Evolutionary conservation across 2,113 vertebrate species (phyloP).

Genomic region (Anser cygnoides): DNA sequence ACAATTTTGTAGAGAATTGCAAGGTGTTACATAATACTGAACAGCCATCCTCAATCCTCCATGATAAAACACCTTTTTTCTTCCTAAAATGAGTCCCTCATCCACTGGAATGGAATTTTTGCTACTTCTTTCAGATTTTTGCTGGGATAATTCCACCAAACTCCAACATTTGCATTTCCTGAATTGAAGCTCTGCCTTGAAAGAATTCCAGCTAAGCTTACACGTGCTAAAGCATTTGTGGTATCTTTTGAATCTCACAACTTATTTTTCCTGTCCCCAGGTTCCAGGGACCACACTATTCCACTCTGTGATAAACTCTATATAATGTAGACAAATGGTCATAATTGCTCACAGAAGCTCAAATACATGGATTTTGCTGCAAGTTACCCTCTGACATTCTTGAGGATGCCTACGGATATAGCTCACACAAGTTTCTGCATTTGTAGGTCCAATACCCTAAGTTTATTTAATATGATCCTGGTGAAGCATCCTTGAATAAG

Average conservation of each 20-base stretch:
- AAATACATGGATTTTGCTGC: neutral
- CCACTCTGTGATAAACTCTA: neutral
- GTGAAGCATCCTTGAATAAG: neutral
- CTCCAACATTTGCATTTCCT: neutral
- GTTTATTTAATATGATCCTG: neutral
- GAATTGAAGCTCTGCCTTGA: neutral
- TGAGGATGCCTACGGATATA: neutral
- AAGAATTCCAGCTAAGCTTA: neutral
- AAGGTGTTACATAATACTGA: neutral
- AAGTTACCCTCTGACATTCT: neutral
- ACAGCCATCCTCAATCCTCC: neutral
- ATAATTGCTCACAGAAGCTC: neutral
- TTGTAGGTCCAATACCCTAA: neutral
- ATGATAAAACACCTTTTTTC: neutral
- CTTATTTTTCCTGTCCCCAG: neutral
- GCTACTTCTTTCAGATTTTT: neutral
- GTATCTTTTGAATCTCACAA: neutral
- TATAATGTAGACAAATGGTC: rapidly evolving
- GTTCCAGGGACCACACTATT: neutral
- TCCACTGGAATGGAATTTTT: neutral
- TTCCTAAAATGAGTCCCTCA: neutral
- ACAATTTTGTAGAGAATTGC: neutral
- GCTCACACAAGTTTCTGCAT: neutral
- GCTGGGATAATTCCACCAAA: neutral
- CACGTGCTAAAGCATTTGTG: rapidly evolving